Base-by-base conservation (phyloP, 1,140 invertebrate species). In the Drosophila pruinosa region DNA sequence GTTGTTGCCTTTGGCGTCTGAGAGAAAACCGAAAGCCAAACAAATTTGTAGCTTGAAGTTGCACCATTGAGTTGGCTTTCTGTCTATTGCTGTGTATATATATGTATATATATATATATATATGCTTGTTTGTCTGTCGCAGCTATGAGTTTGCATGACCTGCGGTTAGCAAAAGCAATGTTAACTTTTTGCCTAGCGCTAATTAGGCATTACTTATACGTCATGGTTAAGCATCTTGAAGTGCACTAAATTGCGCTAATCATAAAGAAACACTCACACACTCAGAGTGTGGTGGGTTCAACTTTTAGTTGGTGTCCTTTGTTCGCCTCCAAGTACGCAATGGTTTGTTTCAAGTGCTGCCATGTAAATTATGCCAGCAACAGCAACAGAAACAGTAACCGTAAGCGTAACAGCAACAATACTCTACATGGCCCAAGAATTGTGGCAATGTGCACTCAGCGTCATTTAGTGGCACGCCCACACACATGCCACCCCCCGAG, bases 401-500 rank as follows among this genome's bases (percentile, higher is more conserved):
- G 17, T 12, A 19, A 15, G 15, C 50, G 3, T n/a, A n/a, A n/a
- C 54, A 21, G 22, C 67, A 75, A 56, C 45, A 62, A 52, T 43
- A 63, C 65, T 36, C 31, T 36, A 45, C 28, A 56, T 34, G 56
- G 62, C 77, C 69, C 58, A 81, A 77, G 78, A 81, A 81, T 77
- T 81, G 78, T 81, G 78, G 78, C 73, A 81, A 77, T 81, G 78
- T 81, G 78, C 73, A 81, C 78, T 81, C 78, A 82, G 74, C 73
- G 75, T 82, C 78, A 82, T 82, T 81, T 81, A 81, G 73, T 65
- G 77, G 45, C 76, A 74, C 68, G 61, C 72, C 61, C 41, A 34
- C 56, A 41, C 39, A 10, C 43, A 41, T 7, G 10, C 53, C 45
- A 45, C 38, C 12, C 48, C 53, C 47, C 24, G 17, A 36, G 48